phyloP scores from a whole-genome alignment of 2,888 invertebrate genomes.

The Drosophila austrosaltans region DNA sequence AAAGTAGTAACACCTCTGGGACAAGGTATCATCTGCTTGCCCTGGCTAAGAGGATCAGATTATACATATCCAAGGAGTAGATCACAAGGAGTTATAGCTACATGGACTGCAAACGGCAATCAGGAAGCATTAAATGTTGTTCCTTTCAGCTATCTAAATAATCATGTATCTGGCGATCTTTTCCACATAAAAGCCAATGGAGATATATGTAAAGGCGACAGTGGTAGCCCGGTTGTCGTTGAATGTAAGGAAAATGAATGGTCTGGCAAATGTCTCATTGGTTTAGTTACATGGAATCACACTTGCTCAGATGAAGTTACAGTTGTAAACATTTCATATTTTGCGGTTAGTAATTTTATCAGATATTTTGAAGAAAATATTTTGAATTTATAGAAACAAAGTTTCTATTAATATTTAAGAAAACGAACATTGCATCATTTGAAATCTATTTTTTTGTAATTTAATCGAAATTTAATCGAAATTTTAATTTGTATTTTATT shows the following conservation, averaged over 20 bases:
- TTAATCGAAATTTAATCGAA: too few species aligned
- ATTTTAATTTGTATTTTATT: too few species aligned
- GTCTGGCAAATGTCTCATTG: neutral
- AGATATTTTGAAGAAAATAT: too few species aligned
- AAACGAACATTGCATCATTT: too few species aligned
- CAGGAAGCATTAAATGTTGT: neutral
- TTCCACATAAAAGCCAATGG: neutral
- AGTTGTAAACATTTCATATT: neutral
- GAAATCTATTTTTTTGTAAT: too few species aligned
- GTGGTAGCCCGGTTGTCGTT: constrained; percentile 10
- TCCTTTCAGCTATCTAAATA: neutral
- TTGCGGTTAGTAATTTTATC: neutral
- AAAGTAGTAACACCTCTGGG: neutral
- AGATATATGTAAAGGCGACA: neutral
- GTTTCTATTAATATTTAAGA: too few species aligned
- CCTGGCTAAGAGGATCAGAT: neutral
- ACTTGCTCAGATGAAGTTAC: neutral
- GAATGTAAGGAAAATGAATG: neutral
- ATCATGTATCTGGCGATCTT: neutral
- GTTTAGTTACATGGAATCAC: neutral
- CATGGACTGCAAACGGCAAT: neutral
- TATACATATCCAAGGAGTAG: neutral
- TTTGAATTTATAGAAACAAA: too few species aligned
- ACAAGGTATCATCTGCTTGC: neutral
- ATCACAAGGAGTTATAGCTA: neutral